These are phyloP conservation scores for Tangara arthus DNA, from an alignment of 2,797 vertebrate genomes.

Conservation along the genomic window DNA sequence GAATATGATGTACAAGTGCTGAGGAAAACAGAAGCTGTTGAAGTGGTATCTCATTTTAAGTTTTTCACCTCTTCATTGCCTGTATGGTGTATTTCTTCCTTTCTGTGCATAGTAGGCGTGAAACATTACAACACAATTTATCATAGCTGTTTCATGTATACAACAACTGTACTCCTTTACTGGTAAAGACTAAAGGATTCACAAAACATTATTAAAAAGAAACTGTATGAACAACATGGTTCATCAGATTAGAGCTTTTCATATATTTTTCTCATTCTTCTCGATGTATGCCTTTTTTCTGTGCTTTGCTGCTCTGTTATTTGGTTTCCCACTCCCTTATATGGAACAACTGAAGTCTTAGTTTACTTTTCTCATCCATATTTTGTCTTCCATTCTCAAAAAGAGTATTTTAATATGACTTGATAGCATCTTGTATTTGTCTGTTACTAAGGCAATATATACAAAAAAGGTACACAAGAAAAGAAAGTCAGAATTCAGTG, in stretches of 20 bases:
- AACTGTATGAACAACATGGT: neutral
- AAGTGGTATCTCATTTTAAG: neutral
- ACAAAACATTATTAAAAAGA: neutral
- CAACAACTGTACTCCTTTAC: neutral
- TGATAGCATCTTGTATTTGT: constrained; percentile 33
- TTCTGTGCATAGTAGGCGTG: neutral
- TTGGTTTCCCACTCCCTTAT: neutral
- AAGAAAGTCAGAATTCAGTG: neutral
- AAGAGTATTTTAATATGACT: neutral
- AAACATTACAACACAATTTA: neutral
- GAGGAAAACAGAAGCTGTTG: neutral
- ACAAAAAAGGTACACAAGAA: neutral
- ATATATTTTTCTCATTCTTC: neutral
- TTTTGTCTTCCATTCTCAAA: constrained; percentile 28
- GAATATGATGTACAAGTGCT: neutral
- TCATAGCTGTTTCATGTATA: neutral
- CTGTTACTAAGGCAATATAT: neutral
- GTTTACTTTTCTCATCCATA: constrained; percentile 5
- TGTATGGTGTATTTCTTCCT: neutral
- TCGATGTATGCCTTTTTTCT: neutral
- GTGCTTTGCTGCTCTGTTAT: neutral
- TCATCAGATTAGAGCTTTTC: neutral
- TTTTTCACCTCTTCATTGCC: neutral
- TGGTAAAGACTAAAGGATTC: neutral
- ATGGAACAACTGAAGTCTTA: neutral